Evolutionary conservation across 1,140 invertebrate species (phyloP).

Genomic region (Bombus superbus): DNA sequence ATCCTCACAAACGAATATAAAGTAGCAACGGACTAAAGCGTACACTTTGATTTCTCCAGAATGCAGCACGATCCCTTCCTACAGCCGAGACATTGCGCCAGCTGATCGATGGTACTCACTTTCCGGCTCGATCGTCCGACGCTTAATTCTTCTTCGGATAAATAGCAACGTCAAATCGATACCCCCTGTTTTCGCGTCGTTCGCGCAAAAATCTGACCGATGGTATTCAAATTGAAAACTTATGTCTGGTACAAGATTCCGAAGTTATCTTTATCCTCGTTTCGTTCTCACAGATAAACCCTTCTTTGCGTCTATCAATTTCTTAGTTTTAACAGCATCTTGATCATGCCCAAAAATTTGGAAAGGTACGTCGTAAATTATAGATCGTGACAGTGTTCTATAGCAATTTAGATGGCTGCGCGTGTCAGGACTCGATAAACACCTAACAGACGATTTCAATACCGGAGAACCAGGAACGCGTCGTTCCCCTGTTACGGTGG

Average conservation of each 20-base stretch:
- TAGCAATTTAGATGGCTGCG: neutral
- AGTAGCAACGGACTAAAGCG: slow-evolving; percentile 43
- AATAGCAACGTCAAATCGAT: neutral
- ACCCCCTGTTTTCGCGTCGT: too few species aligned
- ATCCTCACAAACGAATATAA: slow-evolving; percentile 63
- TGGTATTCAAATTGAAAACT: too few species aligned
- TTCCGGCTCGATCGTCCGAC: neutral
- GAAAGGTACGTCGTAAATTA: neutral
- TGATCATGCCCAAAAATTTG: neutral
- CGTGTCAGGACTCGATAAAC: slow-evolving; percentile 12
- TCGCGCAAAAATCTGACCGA: too few species aligned
- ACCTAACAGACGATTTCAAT: slow-evolving; percentile 12
- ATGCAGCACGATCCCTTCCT: neutral
- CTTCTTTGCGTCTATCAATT: too few species aligned
- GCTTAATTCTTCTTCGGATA: slow-evolving; percentile 9
- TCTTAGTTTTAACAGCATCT: too few species aligned
- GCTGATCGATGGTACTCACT: slow-evolving; percentile 25
- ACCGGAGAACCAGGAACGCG: neutral
- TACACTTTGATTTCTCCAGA: slow-evolving; percentile 40
- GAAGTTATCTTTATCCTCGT: too few species aligned
- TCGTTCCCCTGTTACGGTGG: neutral
- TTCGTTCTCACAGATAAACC: too few species aligned
- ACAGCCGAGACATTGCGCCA: neutral
- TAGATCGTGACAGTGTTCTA: neutral
- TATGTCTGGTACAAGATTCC: too few species aligned